Base-by-base conservation (phyloP, 2,113 vertebrate species). In the Hucho hucho region DNA sequence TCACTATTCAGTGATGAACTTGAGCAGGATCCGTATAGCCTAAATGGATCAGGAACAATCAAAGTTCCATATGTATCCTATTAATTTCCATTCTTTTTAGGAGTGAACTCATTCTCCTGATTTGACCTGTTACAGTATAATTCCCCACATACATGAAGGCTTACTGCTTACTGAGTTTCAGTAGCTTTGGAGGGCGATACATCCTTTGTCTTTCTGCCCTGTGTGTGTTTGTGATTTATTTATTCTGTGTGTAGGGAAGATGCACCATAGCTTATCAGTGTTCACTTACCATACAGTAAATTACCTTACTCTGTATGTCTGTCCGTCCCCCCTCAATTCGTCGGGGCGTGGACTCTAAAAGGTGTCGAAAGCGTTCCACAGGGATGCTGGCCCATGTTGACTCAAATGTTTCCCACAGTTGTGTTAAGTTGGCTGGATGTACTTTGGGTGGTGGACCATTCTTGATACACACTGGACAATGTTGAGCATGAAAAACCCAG, bases 281-380 rank as follows among this genome's bases (percentile, higher is more conserved):
- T 88, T 87, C 83, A 78, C 81, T 84, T 76, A 82, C 75, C 81
- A 56, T 79, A 73, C 82, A 82, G 73, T 84, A 88, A 84, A 87
- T 89, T 89, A 81, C 81, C 86, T 81, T 84, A 82, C 86, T 81
- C 73, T 86, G 81, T 84, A 14, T 56, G 3, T 56, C 18, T 53
- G 49, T 32, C 7, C 7, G 7, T 9, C 9, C 7, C 37, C 37
- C 37, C 37, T 43, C 9, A 43, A 11, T 43, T 43, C 0, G 37
- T 43, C 2, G 7, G 37, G 37, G 7, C 7, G 9, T 43, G 7
- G 2, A 43, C 37, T 43, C 37, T 43, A 43, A 2, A 43, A 43
- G 37, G 37, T 43, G 37, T 43, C 2, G 1, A 11, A 43, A 11
- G 7, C 7, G 2, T 43, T 43, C 32, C 32, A 32, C 32, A 32